Conservation (phyloP, 2,113 vertebrate genomes). For the Chlorodrepanis virens region DNA sequence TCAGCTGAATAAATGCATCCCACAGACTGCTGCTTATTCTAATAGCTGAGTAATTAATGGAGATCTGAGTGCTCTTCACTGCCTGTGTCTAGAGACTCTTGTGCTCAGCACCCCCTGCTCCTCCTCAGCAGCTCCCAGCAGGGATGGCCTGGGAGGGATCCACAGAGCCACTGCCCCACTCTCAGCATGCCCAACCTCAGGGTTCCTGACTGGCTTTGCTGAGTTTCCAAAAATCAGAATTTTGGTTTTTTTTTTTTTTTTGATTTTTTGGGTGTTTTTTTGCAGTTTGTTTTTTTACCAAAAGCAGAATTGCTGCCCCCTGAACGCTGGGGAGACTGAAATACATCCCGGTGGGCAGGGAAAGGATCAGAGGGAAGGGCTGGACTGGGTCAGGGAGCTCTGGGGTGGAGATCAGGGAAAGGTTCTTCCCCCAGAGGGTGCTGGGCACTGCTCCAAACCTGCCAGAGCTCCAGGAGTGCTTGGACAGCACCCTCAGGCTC, state of each 20-base stretch:
- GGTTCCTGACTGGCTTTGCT: not conserved
- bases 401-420: not conserved
- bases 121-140: not conserved
- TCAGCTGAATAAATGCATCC: not conserved
- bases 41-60: conserved; percentile 29
- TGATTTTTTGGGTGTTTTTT: not conserved
- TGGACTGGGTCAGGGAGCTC: not conserved
- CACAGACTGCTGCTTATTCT: not conserved
- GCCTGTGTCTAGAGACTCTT: not conserved
- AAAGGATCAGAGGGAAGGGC: not conserved
- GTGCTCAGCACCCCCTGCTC: not conserved
- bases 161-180: not conserved
- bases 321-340: not conserved
- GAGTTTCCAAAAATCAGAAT: not conserved
- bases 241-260: not conserved
- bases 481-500: not conserved
- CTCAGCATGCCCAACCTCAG: accelerated
- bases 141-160: conserved; percentile 6
- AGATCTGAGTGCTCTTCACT: conserved; percentile 33
- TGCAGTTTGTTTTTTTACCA: not conserved
- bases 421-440: not conserved
- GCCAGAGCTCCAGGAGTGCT: not conserved
- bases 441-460: not conserved
- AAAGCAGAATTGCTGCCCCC: not conserved
- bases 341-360: not conserved